phyloP scores from a whole-genome alignment of 2,797 vertebrate species.

The Glyptemys insculpta region DNA sequence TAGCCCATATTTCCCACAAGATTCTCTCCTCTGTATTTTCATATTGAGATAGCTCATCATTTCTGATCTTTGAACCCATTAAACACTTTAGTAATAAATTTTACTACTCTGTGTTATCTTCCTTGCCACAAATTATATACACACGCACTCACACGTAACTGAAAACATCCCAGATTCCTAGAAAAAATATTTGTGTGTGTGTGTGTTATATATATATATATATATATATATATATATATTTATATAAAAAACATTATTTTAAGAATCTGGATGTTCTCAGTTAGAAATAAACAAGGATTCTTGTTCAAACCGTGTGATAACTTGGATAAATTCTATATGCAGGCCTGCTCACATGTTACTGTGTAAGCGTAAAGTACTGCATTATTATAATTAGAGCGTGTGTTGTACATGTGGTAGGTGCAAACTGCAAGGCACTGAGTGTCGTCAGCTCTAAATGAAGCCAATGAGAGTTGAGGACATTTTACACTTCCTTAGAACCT shows the following conservation, averaged over 20 bases:
- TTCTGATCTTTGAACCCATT: slow-evolving; percentile 34
- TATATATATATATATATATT: no score
- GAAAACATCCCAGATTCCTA: background rate
- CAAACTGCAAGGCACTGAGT: no score
- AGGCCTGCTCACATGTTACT: background rate
- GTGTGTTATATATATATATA: no score
- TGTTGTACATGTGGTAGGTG: no score
- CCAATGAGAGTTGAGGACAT: no score
- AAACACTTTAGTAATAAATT: slow-evolving; percentile 27
- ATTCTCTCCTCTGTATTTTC: slow-evolving; percentile 14
- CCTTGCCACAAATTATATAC: slow-evolving; percentile 14
- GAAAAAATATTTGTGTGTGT: background rate
- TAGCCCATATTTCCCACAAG: background rate
- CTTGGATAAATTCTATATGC: slow-evolving; percentile 28
- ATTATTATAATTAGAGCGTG: no score
- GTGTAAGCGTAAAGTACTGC: background rate
- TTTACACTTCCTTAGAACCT: no score
- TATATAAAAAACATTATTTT: no score
- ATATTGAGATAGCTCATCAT: slow-evolving; percentile 25
- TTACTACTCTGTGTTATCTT: slow-evolving; percentile 32
- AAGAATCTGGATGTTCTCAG: slow-evolving; percentile 32
- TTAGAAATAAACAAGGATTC: slow-evolving; percentile 46
- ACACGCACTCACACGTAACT: no score
- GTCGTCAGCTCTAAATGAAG: no score
- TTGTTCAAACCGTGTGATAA: slow-evolving; percentile 26